A percentile compares a stretch with the other conserved stretches of the same genome.
phyloP scores from a whole-genome alignment of 2,113 vertebrate genomes.

The Holacanthus passer region DNA sequence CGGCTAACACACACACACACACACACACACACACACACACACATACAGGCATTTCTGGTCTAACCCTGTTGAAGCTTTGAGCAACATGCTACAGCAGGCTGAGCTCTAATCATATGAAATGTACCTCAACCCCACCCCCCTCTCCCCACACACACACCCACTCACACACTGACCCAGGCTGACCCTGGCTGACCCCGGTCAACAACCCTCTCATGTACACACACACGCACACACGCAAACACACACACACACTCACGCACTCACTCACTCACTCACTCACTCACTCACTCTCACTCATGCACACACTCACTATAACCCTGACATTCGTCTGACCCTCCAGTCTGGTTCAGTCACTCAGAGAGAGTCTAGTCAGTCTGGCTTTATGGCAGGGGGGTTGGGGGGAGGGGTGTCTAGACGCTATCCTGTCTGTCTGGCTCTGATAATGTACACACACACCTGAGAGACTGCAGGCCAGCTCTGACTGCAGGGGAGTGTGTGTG shows the following conservation, averaged over 20 bases:
- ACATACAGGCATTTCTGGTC: neutral
- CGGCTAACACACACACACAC: neutral
- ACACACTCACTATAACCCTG: slow-evolving; percentile 57
- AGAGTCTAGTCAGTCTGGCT: slow-evolving; percentile 65
- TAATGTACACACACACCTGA: slow-evolving; percentile 76
- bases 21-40: neutral
- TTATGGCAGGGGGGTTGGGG: slow-evolving; percentile 48
- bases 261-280: slow-evolving; percentile 10
- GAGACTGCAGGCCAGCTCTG: slow-evolving; percentile 26
- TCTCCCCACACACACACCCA: neutral
- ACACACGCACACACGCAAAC: neutral
- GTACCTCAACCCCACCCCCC: neutral
- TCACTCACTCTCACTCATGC: neutral
- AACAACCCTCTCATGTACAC: slow-evolving; percentile 16
- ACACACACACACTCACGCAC: slow-evolving; percentile 7
- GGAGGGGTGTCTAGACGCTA: slow-evolving; percentile 71
- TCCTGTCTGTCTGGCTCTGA: slow-evolving; percentile 76
- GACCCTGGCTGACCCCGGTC: slow-evolving; percentile 48
- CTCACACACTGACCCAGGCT: slow-evolving; percentile 29
- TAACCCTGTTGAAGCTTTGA: slow-evolving; percentile 15
- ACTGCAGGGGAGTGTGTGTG: slow-evolving; percentile 4
- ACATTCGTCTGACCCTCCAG: slow-evolving; percentile 67
- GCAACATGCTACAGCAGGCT: slow-evolving; percentile 16
- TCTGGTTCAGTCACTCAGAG: slow-evolving; percentile 69
- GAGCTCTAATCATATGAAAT: slow-evolving; percentile 28